Percentiles rank a stretch among this genome's conserved stretches.
Evolutionary conservation across 92 coral and sea anemone genomes (phyloP).

Genomic region (Porites rus): DNA sequence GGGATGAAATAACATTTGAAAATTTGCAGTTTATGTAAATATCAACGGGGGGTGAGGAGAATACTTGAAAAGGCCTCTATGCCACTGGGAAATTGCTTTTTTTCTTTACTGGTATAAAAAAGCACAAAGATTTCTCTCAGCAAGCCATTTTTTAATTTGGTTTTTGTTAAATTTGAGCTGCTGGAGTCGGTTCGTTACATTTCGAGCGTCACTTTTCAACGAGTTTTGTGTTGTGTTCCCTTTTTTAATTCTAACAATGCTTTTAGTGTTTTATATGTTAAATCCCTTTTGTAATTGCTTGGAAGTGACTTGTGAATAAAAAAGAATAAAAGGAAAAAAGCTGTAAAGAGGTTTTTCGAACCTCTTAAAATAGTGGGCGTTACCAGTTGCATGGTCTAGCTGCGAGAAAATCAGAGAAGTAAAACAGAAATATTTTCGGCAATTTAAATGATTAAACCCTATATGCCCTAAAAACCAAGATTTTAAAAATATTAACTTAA

Average conservation of each 20-base stretch:
- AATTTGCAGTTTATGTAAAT: slow-evolving; percentile 75
- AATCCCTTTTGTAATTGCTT: slow-evolving; percentile 27
- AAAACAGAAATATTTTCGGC: background rate
- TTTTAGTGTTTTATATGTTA: background rate
- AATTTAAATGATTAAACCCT: background rate
- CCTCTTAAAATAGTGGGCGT: slow-evolving; percentile 28
- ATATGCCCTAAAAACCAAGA: background rate
- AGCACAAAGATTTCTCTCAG: slow-evolving; percentile 27
- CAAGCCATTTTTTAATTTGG: slow-evolving; percentile 16
- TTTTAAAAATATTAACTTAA: slow-evolving; percentile 9
- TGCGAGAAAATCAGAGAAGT: background rate
- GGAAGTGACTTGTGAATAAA: slow-evolving; percentile 27
- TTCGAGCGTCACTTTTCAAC: background rate
- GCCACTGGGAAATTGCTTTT: slow-evolving; percentile 42
- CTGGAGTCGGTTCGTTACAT: background rate
- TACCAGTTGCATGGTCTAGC: background rate
- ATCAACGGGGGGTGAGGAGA: slow-evolving; percentile 47
- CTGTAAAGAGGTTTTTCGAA: slow-evolving; percentile 10
- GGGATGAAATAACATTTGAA: slow-evolving; percentile 76
- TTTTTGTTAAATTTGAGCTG: background rate
- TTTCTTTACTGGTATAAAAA: slow-evolving; percentile 10
- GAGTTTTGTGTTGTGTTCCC: background rate
- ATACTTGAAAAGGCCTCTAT: slow-evolving; percentile 43
- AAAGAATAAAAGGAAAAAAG: slow-evolving; percentile 6
- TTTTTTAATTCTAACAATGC: background rate